Base-by-base conservation (phyloP, 2,113 vertebrate genomes). In the Ranitomeya imitator region DNA sequence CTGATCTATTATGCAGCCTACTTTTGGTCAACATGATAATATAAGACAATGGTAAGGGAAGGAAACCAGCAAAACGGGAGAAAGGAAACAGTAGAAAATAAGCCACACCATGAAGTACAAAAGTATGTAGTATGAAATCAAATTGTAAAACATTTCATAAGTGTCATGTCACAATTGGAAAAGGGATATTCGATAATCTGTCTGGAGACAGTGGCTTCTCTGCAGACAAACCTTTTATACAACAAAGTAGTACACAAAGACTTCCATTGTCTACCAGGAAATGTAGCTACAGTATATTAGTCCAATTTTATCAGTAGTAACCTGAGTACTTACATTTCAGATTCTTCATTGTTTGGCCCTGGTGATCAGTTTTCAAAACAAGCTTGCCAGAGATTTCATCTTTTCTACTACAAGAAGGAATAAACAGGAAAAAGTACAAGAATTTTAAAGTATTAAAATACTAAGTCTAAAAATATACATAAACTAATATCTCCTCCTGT, bases 221-320 rank as follows among this genome's bases (percentile, higher is more conserved):
- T 74, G 37, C 71, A 74, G 71, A 74, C 71, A 74, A 74, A 74
- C 71, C 71, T 74, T 74, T 74, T 74, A 18, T 74, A 74, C 51
- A 31, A 51, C 45, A 16, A 7, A 74, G 37, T 16, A 45, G 71
- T 74, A 74, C 31, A 74, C 71, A 74, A 74, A 74, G 71, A 19
- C 71, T 45, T 74, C 51, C 71, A 74, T 74, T 74, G 71, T 74
- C 15, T 51, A 45, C 31, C 37, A 74, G 71, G 51, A 74, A 74
- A 74, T 74, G 71, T 51, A 74, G 71, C 71, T 74, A 74, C 71
- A 74, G 31, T 74, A 74, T 74, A 51, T 74, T 74, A 74, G 31
- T 51, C 71, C 71, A 18, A 74, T 74, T 74, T 74, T 74, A 74
- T 74, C 26, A 74, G 71, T 19, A 74, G 71, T 45, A 74, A 74